Evolutionary conservation across 2,888 invertebrate species (phyloP), one percentile per base, ranked within the genome.

Genomic region (Hypsopygia costalis): DNA sequence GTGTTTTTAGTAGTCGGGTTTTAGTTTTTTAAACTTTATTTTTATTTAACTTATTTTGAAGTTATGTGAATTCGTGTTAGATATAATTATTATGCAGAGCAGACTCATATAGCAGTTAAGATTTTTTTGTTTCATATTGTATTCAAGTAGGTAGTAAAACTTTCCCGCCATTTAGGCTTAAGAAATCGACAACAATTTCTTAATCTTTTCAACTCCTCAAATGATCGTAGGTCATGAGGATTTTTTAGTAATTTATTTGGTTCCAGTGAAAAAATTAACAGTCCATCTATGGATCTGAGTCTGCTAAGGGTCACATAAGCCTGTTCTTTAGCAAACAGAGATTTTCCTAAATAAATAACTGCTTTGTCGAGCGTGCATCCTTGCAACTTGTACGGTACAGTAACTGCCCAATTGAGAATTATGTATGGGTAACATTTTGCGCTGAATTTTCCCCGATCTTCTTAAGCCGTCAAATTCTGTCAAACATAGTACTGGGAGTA

Each of bases 371-470:
- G 29, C 11, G 36, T 36, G 7, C 36, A 36, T 10, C 42, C 42
- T 27, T 42, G 42, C 27, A 37, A 28, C 25, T 42, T 42, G 21
- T 42, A 37, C 16, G 25, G 33, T n/a, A n/a, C n/a, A 6, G 37
- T 37, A 37, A 41, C 41, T 22, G 36, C 41, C 36, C 41, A 39
- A 27, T 11, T 10, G 22, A 32, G 32, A 12, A 33, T 33, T n/a
- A n/a, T n/a, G n/a, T 4, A 33, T 11, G 7, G 32, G 34, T 7
- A 34, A 3, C 11, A 12, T 12, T n/a, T 25, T 11, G n/a, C n/a
- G 5, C n/a, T 32, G 11, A 6, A 32, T 32, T 12, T 32, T 32
- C 12, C 32, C 32, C 4, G 11, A 12, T 12, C 32, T 12, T 32
- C 16, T 11, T 5, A 30, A 11, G 1, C 9, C 30, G 9, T 9